phyloP scores from a whole-genome alignment of 2,888 invertebrate species.

The Cephonodes hylas region DNA sequence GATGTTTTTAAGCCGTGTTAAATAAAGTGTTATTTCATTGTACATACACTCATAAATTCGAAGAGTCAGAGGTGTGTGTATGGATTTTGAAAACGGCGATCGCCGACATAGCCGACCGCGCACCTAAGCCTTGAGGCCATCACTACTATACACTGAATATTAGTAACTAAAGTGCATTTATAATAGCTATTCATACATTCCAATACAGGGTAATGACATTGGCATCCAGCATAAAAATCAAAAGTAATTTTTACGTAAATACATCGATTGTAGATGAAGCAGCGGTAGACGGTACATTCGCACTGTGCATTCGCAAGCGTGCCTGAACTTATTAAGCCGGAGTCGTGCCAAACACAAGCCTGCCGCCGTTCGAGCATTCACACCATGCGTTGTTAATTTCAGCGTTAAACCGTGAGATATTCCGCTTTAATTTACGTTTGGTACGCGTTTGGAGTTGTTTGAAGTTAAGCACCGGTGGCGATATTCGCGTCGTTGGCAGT shows the following conservation, averaged over 20 bases:
- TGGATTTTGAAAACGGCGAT: too few species aligned
- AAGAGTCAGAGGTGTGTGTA: too few species aligned
- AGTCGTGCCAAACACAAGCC: background rate
- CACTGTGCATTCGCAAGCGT: slow-evolving; percentile 33
- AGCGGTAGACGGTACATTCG: background rate
- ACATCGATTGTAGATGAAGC: slow-evolving; percentile 2
- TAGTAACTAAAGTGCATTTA: too few species aligned
- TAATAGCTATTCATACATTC: too few species aligned
- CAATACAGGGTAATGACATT: background rate
- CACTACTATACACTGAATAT: too few species aligned
- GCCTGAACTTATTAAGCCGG: slow-evolving; percentile 39
- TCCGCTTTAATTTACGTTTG: background rate
- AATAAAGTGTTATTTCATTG: too few species aligned
- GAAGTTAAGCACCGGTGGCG: background rate
- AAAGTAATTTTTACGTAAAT: slow-evolving; percentile 2
- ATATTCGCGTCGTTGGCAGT: too few species aligned
- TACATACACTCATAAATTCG: too few species aligned
- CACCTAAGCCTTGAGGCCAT: too few species aligned
- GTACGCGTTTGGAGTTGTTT: background rate
- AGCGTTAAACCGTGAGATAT: slow-evolving; percentile 29
- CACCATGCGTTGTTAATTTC: slow-evolving; percentile 41
- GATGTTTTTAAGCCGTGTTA: too few species aligned
- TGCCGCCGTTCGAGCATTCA: slow-evolving; percentile 22
- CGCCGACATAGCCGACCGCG: too few species aligned
- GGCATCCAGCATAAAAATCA: background rate